These are phyloP conservation scores for Lepidocolaptes lacrymiger DNA, from an alignment of 2,797 vertebrate species.

Conservation along the genomic window DNA sequence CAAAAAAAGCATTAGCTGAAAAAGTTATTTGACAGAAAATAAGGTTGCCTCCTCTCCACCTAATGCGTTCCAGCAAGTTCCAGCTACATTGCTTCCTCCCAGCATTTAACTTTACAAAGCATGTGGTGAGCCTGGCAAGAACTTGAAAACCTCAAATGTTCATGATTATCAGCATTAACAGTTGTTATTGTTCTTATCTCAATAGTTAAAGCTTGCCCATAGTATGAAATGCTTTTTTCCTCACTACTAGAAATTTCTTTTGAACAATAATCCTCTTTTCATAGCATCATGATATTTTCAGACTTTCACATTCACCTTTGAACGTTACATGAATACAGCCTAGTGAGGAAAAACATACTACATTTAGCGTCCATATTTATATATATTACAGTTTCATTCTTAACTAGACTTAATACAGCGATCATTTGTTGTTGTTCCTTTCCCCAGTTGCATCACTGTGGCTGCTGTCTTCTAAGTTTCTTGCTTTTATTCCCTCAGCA, in stretches of 20 bases:
- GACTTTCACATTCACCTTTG: background rate
- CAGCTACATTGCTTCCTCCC: background rate
- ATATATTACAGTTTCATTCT: background rate
- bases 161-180: background rate
- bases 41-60: constrained; percentile 26
- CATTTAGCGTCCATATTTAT: background rate
- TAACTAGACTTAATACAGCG: background rate
- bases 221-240: background rate
- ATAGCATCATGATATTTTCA: background rate
- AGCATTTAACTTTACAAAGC: background rate
- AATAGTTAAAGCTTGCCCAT: background rate
- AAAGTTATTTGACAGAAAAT: constrained; percentile 24
- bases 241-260: background rate
- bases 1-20: background rate
- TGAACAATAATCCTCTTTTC: background rate
- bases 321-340: background rate
- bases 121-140: background rate
- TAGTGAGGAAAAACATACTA: background rate
- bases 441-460: background rate
- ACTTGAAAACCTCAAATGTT: background rate
- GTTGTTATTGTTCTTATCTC: background rate
- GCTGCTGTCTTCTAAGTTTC: background rate
- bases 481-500: background rate
- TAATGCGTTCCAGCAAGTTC: background rate
- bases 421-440: background rate